These are phyloP conservation scores for Drosophila pallidifrons DNA, from an alignment of 1,140 invertebrate genomes.

Conservation along the genomic window DNA sequence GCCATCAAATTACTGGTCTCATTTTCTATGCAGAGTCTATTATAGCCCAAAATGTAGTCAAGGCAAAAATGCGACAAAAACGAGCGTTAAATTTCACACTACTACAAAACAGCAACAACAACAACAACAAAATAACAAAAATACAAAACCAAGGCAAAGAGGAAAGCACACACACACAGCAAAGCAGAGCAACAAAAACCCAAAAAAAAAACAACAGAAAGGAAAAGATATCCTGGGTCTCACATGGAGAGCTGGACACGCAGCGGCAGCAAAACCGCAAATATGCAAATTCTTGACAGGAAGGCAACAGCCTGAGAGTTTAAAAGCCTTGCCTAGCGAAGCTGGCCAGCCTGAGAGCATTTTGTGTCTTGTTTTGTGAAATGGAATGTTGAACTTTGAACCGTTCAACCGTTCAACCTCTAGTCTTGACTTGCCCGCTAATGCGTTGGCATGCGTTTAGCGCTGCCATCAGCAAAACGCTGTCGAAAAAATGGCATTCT, in stretches of 20 bases:
- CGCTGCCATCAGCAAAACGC: constrained; percentile 49
- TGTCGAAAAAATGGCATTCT: constrained; percentile 9
- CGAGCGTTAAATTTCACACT: constrained; percentile 79
- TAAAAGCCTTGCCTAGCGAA: not conserved
- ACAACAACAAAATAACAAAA: not conserved
- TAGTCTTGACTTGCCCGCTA: constrained; percentile 47
- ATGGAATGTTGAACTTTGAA: constrained; percentile 76
- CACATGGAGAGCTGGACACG: constrained; percentile 71
- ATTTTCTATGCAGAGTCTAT: constrained; percentile 82
- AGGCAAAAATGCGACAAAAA: constrained; percentile 78
- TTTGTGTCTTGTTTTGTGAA: constrained; percentile 33
- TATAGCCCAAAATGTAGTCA: constrained; percentile 64
- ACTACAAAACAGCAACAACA: constrained; percentile 52
- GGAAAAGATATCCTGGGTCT: constrained; percentile 36
- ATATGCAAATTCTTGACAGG: constrained; percentile 78
- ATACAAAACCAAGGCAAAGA: constrained; percentile 9
- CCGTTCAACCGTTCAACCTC: constrained; percentile 13
- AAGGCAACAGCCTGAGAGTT: constrained; percentile 56
- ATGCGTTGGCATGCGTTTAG: constrained; percentile 52
- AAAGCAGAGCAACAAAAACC: constrained; percentile 30
- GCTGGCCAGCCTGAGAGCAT: not conserved
- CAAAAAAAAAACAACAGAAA: constrained; percentile 1
- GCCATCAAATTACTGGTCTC: constrained; percentile 79
- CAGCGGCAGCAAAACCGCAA: constrained; percentile 61
- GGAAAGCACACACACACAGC: constrained; percentile 13